These are phyloP conservation scores for Volucella inanis DNA, from an alignment of 2,888 invertebrate genomes.

Conservation along the genomic window DNA sequence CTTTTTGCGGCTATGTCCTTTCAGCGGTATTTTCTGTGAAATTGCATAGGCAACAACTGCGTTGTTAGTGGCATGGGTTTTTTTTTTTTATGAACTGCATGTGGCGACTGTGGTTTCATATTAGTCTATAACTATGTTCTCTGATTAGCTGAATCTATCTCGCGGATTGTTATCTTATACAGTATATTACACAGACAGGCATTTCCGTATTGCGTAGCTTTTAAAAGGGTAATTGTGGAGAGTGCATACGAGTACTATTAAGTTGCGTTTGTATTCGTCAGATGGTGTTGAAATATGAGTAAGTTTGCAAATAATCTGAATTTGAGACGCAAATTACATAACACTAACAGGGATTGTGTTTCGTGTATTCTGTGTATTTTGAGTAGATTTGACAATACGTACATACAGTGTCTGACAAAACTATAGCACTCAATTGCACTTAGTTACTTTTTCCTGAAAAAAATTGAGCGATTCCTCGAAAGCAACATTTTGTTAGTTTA, in stretches of 20 bases:
- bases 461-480: too few species aligned
- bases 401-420: too few species aligned
- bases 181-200: not conserved
- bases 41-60: slow-evolving; percentile 3
- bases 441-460: too few species aligned
- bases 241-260: not conserved
- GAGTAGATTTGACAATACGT: not conserved
- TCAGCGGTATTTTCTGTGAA: slow-evolving; percentile 30
- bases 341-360: slow-evolving; percentile 19
- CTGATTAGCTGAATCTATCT: slow-evolving; percentile 50
- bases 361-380: not conserved
- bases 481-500: too few species aligned
- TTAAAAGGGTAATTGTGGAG: not conserved
- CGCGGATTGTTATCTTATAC: slow-evolving; percentile 47
- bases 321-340: slow-evolving; percentile 27
- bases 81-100: slow-evolving; percentile 28
- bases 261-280: slow-evolving; percentile 2
- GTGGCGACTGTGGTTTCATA: slow-evolving; percentile 28
- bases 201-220: not conserved
- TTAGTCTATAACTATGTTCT: slow-evolving; percentile 38
- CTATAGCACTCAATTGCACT: too few species aligned
- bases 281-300: slow-evolving; percentile 52
- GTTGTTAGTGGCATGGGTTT: slow-evolving; percentile 12
- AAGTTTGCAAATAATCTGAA: not conserved
- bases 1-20: slow-evolving; percentile 33